These are phyloP conservation scores for Anseranas semipalmata DNA, from an alignment of 2,113 vertebrate genomes.

Conservation along the genomic window DNA sequence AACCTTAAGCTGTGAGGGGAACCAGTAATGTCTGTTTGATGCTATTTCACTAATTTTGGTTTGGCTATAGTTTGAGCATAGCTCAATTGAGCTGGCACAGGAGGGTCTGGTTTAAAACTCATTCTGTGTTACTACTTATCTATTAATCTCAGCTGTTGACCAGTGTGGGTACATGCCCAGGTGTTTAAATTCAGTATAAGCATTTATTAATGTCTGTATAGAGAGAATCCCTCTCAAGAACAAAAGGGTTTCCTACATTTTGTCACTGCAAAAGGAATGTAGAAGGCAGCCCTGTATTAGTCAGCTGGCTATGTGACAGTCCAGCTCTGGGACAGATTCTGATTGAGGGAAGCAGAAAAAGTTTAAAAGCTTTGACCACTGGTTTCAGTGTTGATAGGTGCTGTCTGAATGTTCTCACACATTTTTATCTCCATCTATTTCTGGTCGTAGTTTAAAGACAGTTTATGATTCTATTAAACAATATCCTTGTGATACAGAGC, in stretches of 20 bases:
- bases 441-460: neutral
- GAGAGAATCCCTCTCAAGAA: neutral
- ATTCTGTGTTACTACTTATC: neutral
- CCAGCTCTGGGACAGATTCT: neutral
- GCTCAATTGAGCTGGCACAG: neutral
- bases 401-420: neutral
- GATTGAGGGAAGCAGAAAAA: neutral
- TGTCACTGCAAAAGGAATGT: neutral
- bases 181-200: neutral
- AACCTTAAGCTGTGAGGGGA: neutral
- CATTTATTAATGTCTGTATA: neutral
- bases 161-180: neutral
- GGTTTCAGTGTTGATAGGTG: neutral
- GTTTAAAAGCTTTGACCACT: neutral
- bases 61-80: neutral
- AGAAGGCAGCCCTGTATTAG: neutral
- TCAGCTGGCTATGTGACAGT: neutral
- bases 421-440: neutral
- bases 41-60: neutral
- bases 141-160: neutral
- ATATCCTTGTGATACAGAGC: neutral
- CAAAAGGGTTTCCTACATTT: neutral
- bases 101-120: neutral
- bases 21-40: neutral
- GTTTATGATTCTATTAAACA: neutral